phyloP scores from a whole-genome alignment of 2,797 vertebrate genomes.

The Xenentodon cancila region DNA sequence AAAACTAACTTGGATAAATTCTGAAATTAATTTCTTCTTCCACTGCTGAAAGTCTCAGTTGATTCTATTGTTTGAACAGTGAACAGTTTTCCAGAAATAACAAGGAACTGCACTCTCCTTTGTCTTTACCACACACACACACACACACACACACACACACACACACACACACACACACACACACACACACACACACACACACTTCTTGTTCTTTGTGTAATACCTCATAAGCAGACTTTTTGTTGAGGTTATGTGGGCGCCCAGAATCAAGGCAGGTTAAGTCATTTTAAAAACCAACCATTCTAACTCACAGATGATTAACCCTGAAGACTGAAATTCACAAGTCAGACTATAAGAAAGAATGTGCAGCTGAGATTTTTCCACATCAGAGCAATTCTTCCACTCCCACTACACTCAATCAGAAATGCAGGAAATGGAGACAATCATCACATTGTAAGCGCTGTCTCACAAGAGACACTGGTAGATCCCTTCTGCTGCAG shows the following conservation, averaged over 20 bases:
- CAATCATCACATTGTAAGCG: constrained; percentile 54
- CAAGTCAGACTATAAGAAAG: neutral
- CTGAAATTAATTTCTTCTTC: neutral
- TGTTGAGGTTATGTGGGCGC: constrained; percentile 21
- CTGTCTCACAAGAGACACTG: constrained; percentile 30
- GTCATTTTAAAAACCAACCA: neutral
- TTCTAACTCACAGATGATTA: no score
- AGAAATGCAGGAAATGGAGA: constrained; percentile 36
- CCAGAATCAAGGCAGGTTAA: constrained; percentile 9
- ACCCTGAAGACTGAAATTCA: constrained; percentile 6
- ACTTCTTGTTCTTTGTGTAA: constrained; percentile 32
- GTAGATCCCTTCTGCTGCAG: constrained; percentile 23
- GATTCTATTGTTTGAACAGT: constrained; percentile 19
- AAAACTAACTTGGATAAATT: no score
- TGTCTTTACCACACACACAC: constrained; percentile 3
- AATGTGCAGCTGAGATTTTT: constrained; percentile 12
- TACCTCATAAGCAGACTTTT: constrained; percentile 13
- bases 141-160: constrained; percentile 8
- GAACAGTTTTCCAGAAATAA: constrained; percentile 20
- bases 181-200: constrained; percentile 7
- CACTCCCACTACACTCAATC: neutral
- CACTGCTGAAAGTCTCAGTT: constrained; percentile 2
- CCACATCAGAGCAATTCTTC: constrained; percentile 3
- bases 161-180: neutral
- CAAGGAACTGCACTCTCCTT: neutral